Evolutionary conservation across 2,113 vertebrate species (phyloP), one percentile per base, ranked within the genome.

Genomic region (Phalacrocorax carbo): DNA sequence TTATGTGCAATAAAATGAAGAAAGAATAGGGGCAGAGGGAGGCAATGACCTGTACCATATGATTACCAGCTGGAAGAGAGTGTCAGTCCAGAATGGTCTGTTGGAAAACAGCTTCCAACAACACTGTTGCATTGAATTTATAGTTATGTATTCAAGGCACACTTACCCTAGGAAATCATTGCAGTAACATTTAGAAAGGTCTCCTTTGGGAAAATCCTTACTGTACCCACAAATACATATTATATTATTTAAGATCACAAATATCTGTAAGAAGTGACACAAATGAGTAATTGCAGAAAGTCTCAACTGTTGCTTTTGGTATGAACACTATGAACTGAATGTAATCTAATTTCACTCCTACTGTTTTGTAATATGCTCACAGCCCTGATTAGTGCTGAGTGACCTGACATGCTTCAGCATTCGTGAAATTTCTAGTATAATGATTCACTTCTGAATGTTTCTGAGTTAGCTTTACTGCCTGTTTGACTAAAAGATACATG

Each of bases 301-400:
- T 69, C 78, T 57, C 81, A 91, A 82, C 36, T 82, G 81, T 22
- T 91, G 57, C 36, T 91, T 82, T 94, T 94, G 90, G 86, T 71
- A 96, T 88, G 92, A 95, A 26, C 82, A 62, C 48, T 95, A 93
- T 86, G 90, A 97, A 82, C 65, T 83, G 92, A 94, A 89, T 81
- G 82, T 26, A 93, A 82, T 78, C 58, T 91, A 78, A 94, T 90
- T 93, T 95, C 84, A 82, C 89, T 94, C 94, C 90, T 94, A 82
- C 91, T 79, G 77, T 42, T 96, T 46, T 87, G 72, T 7, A 86
- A 84, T 94, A 57, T 75, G 52, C 68, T 90, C 54, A 40, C 76
- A 93, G 77, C 18, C 71, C 61, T 94, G 82, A 88, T 88, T 65
- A 90, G 81, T 92, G 94, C 76, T 52, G 66, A 77, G 83, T 87